These are phyloP conservation scores for Griposia aprilina DNA, from an alignment of 2,888 invertebrate species.

Conservation along the genomic window DNA sequence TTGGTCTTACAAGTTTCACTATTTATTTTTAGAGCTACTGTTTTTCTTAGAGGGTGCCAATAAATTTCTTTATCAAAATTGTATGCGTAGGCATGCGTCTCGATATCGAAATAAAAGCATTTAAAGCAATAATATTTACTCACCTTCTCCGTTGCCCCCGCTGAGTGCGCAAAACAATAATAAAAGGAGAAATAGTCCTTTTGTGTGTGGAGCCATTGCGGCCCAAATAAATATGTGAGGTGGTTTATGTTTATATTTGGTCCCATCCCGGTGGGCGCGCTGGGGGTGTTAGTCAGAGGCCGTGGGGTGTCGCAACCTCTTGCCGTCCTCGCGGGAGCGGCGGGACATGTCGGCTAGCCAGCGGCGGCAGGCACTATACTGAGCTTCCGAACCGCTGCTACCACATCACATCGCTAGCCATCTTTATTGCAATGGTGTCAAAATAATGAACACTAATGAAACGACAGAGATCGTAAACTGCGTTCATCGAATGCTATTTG, in stretches of 20 bases:
- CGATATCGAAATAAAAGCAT: slow-evolving; percentile 71
- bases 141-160: slow-evolving; percentile 81
- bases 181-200: slow-evolving; percentile 80
- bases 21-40: slow-evolving; percentile 36
- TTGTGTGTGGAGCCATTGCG: slow-evolving; percentile 86
- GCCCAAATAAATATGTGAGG: slow-evolving; percentile 81
- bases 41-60: slow-evolving; percentile 15
- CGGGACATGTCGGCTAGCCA: slow-evolving; percentile 76
- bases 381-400: slow-evolving; percentile 64
- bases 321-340: slow-evolving; percentile 72
- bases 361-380: slow-evolving; percentile 75
- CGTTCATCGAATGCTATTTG: slow-evolving; percentile 18
- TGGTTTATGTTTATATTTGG: slow-evolving; percentile 79
- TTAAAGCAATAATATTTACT: slow-evolving; percentile 80
- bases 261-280: slow-evolving; percentile 84
- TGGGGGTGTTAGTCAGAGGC: slow-evolving; percentile 64
- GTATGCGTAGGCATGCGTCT: slow-evolving; percentile 77
- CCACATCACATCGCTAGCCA: slow-evolving; percentile 77
- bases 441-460: slow-evolving; percentile 85
- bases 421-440: slow-evolving; percentile 85
- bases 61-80: slow-evolving; percentile 54
- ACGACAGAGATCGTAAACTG: slow-evolving; percentile 72
- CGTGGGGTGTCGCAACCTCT: slow-evolving; percentile 62
- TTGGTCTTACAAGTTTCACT: slow-evolving; percentile 22
- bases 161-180: slow-evolving; percentile 83